phyloP scores from a whole-genome alignment of 2,797 vertebrate species.

The Microchirus variegatus region DNA sequence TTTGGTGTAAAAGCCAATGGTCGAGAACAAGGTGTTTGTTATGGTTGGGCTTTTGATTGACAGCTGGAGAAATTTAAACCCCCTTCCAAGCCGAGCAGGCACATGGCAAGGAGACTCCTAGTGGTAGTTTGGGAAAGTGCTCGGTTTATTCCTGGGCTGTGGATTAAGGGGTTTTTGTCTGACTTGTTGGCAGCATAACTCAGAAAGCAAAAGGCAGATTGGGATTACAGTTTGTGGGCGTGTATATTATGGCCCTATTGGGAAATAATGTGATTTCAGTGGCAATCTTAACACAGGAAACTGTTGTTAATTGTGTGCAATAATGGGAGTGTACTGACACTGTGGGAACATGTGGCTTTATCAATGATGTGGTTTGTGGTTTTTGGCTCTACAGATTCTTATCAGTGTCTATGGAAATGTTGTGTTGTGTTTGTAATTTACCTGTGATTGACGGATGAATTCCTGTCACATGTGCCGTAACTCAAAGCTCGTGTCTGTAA shows the following conservation, averaged over 20 bases:
- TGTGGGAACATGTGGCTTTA: neutral
- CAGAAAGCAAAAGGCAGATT: too few species aligned
- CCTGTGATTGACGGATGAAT: neutral
- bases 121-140: conserved; percentile 53
- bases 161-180: too few species aligned
- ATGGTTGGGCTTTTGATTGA: conserved; percentile 88
- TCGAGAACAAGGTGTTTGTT: conserved; percentile 70
- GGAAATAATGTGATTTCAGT: too few species aligned
- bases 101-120: conserved; percentile 76
- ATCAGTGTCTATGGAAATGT: neutral
- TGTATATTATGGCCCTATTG: too few species aligned
- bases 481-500: neutral
- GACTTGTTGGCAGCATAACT: too few species aligned
- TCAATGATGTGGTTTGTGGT: conserved; percentile 12
- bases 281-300: too few species aligned
- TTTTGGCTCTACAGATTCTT: neutral
- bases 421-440: conserved; percentile 30
- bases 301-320: too few species aligned
- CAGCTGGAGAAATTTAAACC: conserved; percentile 94
- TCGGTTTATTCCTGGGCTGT: too few species aligned
- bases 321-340: too few species aligned
- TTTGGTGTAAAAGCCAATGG: conserved; percentile 12
- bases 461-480: neutral
- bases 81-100: conserved; percentile 75
- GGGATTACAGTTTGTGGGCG: too few species aligned